Evolutionary conservation across 2,888 invertebrate species (phyloP).

Genomic region (Parnassius mnemosyne): DNA sequence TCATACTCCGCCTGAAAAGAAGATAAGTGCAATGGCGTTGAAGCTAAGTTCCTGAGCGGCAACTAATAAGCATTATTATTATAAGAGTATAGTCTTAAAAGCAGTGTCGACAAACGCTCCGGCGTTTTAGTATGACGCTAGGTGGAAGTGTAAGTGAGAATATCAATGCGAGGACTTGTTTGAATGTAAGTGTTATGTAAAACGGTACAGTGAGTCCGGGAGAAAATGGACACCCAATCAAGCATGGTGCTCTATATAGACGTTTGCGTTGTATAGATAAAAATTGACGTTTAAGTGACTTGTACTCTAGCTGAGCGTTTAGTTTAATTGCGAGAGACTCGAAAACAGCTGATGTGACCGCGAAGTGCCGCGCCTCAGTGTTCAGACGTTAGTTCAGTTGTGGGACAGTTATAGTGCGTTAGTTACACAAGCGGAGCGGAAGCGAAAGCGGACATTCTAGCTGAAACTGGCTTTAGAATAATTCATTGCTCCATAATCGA

Average conservation of each 20-base stretch:
- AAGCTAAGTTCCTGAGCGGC: constrained; percentile 2
- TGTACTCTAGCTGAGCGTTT: constrained; percentile 33
- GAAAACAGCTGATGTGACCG: constrained; percentile 13
- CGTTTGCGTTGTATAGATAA: constrained; percentile 27
- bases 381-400: constrained; percentile 29
- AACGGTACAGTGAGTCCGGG: constrained; percentile 3
- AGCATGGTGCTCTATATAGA: constrained; percentile 13
- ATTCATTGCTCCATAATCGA: constrained; percentile 35
- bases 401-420: constrained; percentile 29
- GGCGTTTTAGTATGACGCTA: neutral
- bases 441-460: constrained; percentile 24
- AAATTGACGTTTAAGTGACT: constrained; percentile 32
- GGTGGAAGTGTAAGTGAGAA: constrained; percentile 4
- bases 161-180: constrained; percentile 8
- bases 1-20: neutral
- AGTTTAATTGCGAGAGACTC: constrained; percentile 29
- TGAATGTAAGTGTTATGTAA: constrained; percentile 12
- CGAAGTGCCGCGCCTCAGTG: constrained; percentile 4
- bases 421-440: constrained; percentile 20
- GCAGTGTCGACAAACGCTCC: no score
- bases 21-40: constrained; percentile 4
- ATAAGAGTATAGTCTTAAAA: neutral
- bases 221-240: constrained; percentile 12
- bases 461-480: constrained; percentile 32
- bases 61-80: neutral